Evolutionary conservation across 2,113 vertebrate genomes (phyloP), one percentile per base, ranked within the genome.

Genomic region (Lathamus discolor): DNA sequence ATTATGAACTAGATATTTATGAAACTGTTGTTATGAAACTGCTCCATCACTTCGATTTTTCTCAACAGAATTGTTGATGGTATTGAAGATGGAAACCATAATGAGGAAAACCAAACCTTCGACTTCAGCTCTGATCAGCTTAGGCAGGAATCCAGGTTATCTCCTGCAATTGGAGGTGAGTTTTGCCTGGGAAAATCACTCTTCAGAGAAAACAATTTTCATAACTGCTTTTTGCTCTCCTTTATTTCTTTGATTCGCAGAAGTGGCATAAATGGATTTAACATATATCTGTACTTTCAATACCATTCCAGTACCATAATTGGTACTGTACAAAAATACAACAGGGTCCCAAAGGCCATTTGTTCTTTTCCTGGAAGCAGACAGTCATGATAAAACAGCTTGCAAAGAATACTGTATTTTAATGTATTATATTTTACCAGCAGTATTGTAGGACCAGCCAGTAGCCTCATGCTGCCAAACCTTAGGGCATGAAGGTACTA

Each of bases 51-150:
- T 49, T 31, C 2, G 6, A 92, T 85, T 95, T 90, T 92, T 80
- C 84, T 86, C 88, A 92, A 94, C 79, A 98, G 98, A 96, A 96
- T 98, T 95, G 98, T 98, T 11, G 98, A 98, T 96, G 98, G 98
- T 43, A 98, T 97, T 94, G 98, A 98, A 97, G 98, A 98, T 75
- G 94, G 97, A 74, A 97, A 96, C 61, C 96, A 91, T 49, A 97
- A 96, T 37, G 98, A 98, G 84, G 98, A 97, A 95, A 98, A 92
- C 57, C 98, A 98, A 93, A 96, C 95, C 33, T 98, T 98, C 91
- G 98, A 98, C 76, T 98, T 98, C 90, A 96, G 95, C 69, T 98
- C 97, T 88, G 98, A 98, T 82, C 97, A 97, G 80, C 63, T 97
- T 37, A 97, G 92, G n/a, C 95, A 97, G 16, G 98, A 98, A 88